These are phyloP conservation scores for Lamellibrachia satsuma DNA, from an alignment of 2,888 invertebrate species.

Conservation along the genomic window DNA sequence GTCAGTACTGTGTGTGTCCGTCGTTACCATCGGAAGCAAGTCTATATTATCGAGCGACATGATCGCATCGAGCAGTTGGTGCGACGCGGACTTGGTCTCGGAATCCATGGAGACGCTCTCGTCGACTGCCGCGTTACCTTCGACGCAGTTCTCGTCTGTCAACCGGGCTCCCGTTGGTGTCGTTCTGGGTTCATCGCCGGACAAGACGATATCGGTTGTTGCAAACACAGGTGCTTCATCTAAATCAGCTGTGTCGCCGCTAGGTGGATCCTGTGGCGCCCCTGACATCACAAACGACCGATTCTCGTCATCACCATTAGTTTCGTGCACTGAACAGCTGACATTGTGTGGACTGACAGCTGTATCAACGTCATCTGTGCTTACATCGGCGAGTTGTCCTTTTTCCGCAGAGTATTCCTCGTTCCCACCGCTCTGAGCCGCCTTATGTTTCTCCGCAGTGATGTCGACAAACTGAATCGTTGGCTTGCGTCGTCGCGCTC, in stretches of 20 bases:
- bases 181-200: not conserved
- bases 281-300: not conserved
- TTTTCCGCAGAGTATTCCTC: not conserved
- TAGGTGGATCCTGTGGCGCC: not conserved
- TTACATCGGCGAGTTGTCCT: not conserved
- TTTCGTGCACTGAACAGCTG: not conserved
- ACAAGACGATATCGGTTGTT: not conserved
- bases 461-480: not conserved
- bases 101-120: not conserved
- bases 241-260: not conserved
- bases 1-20: not conserved
- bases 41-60: not conserved
- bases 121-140: not conserved
- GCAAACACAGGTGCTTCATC: not conserved
- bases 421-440: not conserved
- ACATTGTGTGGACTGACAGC: not conserved
- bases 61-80: slow-evolving; percentile 3
- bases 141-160: not conserved
- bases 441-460: not conserved
- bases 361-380: not conserved
- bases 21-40: not conserved
- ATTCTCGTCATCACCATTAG: not conserved
- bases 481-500: slow-evolving; percentile 9
- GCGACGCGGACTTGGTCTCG: not conserved
- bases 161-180: not conserved